Evolutionary conservation across 2,113 vertebrate species (phyloP).

Genomic region (Marmota flaviventris): DNA sequence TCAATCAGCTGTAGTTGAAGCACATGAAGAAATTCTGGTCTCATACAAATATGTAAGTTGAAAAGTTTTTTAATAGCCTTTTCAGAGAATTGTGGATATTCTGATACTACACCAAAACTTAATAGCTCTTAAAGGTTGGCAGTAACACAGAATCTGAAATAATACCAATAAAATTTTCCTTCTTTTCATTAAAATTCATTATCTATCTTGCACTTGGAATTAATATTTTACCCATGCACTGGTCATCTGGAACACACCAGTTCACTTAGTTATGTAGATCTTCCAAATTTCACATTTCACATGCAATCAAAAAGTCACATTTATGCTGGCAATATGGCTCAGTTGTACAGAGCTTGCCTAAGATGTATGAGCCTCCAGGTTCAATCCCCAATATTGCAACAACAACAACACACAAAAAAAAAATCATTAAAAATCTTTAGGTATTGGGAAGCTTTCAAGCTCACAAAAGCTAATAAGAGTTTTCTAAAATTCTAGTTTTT

Average conservation of each 20-base stretch:
- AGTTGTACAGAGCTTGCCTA: neutral
- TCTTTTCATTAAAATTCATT: slow-evolving; percentile 10
- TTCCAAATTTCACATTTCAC: neutral
- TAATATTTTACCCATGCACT: neutral
- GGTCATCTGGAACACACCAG: slow-evolving; percentile 17
- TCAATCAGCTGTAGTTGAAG: slow-evolving; percentile 22
- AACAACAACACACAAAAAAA: too few relatives aligned
- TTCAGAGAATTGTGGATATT: slow-evolving; percentile 48
- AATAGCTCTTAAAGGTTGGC: neutral
- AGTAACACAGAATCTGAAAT: slow-evolving; percentile 24
- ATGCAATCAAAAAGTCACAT: neutral
- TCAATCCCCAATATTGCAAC: neutral
- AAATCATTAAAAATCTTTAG: neutral
- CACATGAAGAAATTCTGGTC: slow-evolving; percentile 27
- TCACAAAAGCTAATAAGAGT: neutral
- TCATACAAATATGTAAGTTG: neutral
- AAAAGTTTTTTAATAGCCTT: slow-evolving; percentile 53
- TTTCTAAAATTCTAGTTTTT: slow-evolving; percentile 31
- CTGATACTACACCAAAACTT: slow-evolving; percentile 9
- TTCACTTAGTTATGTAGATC: neutral
- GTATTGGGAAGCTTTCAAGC: neutral
- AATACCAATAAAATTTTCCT: neutral
- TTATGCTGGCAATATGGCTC: neutral
- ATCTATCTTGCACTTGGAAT: slow-evolving; percentile 11
- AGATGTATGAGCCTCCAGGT: neutral